Conservation (phyloP, 2,888 invertebrate genomes). For the Hypena proboscidalis region DNA sequence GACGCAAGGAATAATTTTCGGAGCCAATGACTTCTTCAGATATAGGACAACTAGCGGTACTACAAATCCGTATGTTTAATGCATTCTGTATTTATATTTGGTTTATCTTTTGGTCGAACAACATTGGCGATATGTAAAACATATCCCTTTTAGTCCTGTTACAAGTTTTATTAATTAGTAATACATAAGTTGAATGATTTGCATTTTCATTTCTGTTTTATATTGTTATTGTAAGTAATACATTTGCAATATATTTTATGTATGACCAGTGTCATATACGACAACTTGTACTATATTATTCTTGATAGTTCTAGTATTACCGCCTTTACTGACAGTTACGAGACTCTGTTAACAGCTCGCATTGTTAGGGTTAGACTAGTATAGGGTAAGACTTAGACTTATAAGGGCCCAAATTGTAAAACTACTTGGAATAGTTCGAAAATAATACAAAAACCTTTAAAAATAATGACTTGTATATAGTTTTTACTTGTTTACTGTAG, state of each 20-base stretch:
- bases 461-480: no score
- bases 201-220: slow-evolving; percentile 33
- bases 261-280: not conserved
- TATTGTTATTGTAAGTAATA: slow-evolving; percentile 6
- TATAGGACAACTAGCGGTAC: slow-evolving; percentile 31
- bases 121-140: slow-evolving; percentile 20
- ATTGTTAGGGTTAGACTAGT: no score
- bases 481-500: no score
- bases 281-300: not conserved
- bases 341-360: not conserved
- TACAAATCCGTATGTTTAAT: slow-evolving; percentile 19
- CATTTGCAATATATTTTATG: not conserved
- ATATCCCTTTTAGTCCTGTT: slow-evolving; percentile 9
- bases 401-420: no score
- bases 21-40: slow-evolving; percentile 19
- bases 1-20: slow-evolving; percentile 6
- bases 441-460: no score
- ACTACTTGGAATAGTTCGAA: no score
- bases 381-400: no score
- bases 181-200: slow-evolving; percentile 16
- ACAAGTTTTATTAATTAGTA: slow-evolving; percentile 19
- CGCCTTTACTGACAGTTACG: not conserved
- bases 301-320: slow-evolving; percentile 9
- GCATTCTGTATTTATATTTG: slow-evolving; percentile 20
- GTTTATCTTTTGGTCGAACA: slow-evolving; percentile 9